Base-by-base conservation (phyloP, 2,797 vertebrate genomes). In the Uromys caudimaculatus region DNA sequence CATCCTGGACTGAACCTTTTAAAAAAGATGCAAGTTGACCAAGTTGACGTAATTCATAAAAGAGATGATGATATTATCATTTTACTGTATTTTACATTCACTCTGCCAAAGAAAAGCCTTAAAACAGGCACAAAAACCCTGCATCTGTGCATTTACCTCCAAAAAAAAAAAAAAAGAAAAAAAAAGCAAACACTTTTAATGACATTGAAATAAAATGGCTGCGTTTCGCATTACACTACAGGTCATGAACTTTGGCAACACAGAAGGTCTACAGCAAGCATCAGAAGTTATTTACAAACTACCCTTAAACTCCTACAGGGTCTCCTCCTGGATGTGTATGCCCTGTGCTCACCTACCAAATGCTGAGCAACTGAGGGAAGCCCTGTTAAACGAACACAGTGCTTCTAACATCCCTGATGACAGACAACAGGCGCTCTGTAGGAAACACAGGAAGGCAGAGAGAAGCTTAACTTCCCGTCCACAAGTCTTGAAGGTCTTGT, bases 61-160 rank as follows among this genome's bases (percentile, higher is more conserved):
- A 93, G 52, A 95, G 97, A 95, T 96, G 97, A 97, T 89, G 95
- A 92, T 96, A 96, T 96, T 98, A 98, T 97, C 32, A 0, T 98
- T 97, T 97, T 97, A 97, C 98, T 98, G 97, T 98, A 98, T 98
- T 98, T 98, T 98, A 99, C 98, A 98, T 98, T 98, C 98, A 98
- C 97, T 56, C 98, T 98, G 98, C 97, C 98, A 98, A 98, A 98
- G 93, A 98, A 98, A 99, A 98, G 98, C 98, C 98, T 98, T 98
- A 98, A 98, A 98, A 99, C 98, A 99, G 98, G 98, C 98, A 98
- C 98, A n/a, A 98, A 98, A 98, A 98, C 98, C 98, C 98, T 98
- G 98, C 98, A 98, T 97, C 98, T 97, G 98, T 97, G 98, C 97
- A 98, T 97, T 98, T 97, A 98, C 97, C 98, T 98, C 98, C 98